phyloP scores from a whole-genome alignment of 2,888 invertebrate species.

The Baccha elongata region DNA sequence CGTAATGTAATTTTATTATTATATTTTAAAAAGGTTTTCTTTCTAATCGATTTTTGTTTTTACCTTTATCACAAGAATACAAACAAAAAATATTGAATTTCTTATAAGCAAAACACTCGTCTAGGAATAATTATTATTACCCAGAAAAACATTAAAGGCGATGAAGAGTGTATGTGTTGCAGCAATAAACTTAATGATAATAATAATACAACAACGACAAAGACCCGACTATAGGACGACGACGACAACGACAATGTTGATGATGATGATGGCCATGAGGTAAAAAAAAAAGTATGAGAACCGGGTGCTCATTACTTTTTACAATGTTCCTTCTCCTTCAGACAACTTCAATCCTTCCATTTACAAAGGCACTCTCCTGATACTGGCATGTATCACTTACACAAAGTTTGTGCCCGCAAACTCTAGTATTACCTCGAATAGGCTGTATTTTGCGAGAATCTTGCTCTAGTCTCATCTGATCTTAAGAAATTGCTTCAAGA shows the following conservation, averaged over 20 bases:
- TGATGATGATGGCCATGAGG: slow-evolving; percentile 52
- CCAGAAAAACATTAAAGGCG: slow-evolving; percentile 19
- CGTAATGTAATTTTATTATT: too few relatives aligned
- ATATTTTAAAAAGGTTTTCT: too few relatives aligned
- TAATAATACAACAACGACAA: slow-evolving; percentile 45
- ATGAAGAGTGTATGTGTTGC: slow-evolving; percentile 25
- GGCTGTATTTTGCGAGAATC: slow-evolving; percentile 34
- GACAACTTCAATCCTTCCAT: slow-evolving; percentile 42
- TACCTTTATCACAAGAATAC: too few relatives aligned
- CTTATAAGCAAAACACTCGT: slow-evolving; percentile 39
- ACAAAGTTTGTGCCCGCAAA: slow-evolving; percentile 23
- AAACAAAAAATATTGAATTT: too few relatives aligned
- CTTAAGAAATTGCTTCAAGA: slow-evolving; percentile 19
- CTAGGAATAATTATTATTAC: slow-evolving; percentile 43
- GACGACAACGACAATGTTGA: slow-evolving; percentile 12
- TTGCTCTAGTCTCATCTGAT: slow-evolving; percentile 25
- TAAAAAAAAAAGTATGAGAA: slow-evolving; percentile 45
- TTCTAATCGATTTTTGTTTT: too few relatives aligned
- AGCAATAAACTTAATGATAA: slow-evolving; percentile 51
- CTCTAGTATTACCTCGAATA: slow-evolving; percentile 58
- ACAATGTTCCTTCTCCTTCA: slow-evolving; percentile 47
- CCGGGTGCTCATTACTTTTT: slow-evolving; percentile 54
- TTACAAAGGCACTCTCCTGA: slow-evolving; percentile 32
- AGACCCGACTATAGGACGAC: slow-evolving; percentile 3
- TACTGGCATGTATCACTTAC: slow-evolving; percentile 41